These are phyloP conservation scores for Synergus itoensis DNA, from an alignment of 2,888 invertebrate species.

Conservation along the genomic window DNA sequence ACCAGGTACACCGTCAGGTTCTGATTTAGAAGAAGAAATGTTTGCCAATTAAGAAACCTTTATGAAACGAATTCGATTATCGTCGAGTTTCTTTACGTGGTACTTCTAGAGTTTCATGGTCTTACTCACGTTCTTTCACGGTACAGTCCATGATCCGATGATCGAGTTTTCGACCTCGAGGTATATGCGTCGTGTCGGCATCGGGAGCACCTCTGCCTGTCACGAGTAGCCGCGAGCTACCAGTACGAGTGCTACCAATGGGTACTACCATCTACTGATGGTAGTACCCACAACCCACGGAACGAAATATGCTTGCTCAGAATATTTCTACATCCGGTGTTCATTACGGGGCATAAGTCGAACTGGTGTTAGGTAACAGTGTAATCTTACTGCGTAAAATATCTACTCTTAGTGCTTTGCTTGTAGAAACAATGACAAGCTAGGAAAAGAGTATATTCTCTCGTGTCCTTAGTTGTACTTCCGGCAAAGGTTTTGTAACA, in stretches of 20 bases:
- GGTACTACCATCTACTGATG: conserved; percentile 46
- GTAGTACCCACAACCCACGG: conserved; percentile 41
- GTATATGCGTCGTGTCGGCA: conserved; percentile 12
- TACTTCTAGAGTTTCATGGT: conserved; percentile 14
- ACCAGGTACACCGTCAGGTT: background rate
- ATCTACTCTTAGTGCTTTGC: background rate
- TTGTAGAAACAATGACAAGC: conserved; percentile 4
- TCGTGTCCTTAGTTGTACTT: background rate
- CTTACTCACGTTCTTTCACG: background rate
- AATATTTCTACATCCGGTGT: conserved; percentile 65
- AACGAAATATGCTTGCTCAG: conserved; percentile 60
- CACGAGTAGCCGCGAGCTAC: conserved; percentile 49
- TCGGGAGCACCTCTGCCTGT: conserved; percentile 56
- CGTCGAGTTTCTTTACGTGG: background rate
- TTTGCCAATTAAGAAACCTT: background rate
- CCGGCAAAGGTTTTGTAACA: background rate
- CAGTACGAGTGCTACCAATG: conserved; percentile 53
- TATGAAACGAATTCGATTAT: conserved; percentile 2
- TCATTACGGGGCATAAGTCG: conserved; percentile 50
- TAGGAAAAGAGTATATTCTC: background rate
- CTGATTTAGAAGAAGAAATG: background rate
- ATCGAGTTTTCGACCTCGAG: conserved; percentile 29
- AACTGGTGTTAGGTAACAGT: conserved; percentile 44
- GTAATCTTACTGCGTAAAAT: conserved; percentile 39
- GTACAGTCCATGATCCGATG: conserved; percentile 25